A percentile compares a stretch with the other conserved stretches of the same genome.
Conservation (phyloP, 2,113 vertebrate species). For the Panthera uncia region DNA sequence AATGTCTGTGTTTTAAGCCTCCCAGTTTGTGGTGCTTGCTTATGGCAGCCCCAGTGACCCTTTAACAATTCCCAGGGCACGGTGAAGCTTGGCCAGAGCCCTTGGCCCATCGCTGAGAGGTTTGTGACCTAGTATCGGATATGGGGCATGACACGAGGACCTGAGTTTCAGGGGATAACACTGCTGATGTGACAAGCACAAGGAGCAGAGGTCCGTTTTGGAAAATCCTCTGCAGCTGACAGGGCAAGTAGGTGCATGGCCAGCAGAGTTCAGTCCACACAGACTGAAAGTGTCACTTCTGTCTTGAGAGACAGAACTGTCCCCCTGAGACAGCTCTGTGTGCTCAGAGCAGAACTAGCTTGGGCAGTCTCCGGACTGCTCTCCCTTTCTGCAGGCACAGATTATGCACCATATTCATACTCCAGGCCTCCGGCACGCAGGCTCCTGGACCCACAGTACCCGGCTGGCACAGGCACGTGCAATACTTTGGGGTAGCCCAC, state of each 20-base stretch:
- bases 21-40: background rate
- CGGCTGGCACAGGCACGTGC: background rate
- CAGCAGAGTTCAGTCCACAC: background rate
- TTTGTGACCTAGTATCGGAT: background rate
- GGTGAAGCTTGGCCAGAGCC: background rate
- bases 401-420: no score
- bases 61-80: background rate
- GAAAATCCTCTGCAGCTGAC: background rate
- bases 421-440: background rate
- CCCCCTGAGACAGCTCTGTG: no score
- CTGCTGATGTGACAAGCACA: background rate
- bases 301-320: background rate
- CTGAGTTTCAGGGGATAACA: background rate
- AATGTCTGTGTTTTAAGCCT: background rate
- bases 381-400: background rate
- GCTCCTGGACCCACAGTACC: background rate
- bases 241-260: no score
- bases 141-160: background rate
- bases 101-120: background rate
- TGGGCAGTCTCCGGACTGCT: background rate
- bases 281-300: background rate
- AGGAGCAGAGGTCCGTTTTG: background rate
- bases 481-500: no score
- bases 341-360: background rate
- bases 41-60: background rate